A percentile compares a stretch with the other conserved stretches of the same genome.
phyloP scores from a whole-genome alignment of 2,113 vertebrate genomes.

The Nothocercus julius region DNA sequence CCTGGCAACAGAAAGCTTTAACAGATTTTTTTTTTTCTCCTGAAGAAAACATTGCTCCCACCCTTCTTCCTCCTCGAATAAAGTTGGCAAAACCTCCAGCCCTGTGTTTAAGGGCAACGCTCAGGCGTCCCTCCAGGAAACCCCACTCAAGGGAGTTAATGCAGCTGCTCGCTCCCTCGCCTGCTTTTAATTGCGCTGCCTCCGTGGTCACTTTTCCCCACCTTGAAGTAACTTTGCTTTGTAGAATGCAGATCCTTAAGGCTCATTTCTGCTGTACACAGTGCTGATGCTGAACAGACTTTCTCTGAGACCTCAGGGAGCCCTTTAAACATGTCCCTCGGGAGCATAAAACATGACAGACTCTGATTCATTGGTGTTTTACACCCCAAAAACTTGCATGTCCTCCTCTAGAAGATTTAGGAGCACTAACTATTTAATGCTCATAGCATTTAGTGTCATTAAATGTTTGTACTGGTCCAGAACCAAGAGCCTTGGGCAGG shows the following conservation, averaged over 20 bases:
- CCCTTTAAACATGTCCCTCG: fast-evolving
- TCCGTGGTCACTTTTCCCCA: neutral
- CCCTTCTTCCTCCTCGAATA: slow-evolving; percentile 2
- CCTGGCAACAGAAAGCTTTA: slow-evolving; percentile 64
- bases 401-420: neutral
- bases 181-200: neutral
- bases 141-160: neutral
- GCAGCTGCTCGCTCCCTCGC: slow-evolving; percentile 7
- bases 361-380: neutral
- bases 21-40: neutral
- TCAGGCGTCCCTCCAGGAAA: slow-evolving; percentile 50
- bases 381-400: neutral
- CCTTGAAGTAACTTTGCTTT: neutral
- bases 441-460: neutral
- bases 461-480: neutral
- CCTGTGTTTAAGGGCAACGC: neutral
- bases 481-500: neutral
- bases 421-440: neutral
- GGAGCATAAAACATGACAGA: neutral
- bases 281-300: neutral
- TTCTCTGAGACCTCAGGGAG: neutral
- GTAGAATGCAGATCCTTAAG: neutral
- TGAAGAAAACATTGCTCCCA: neutral
- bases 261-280: neutral
- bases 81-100: slow-evolving; percentile 19